These are phyloP conservation scores for Acrocera orbiculus DNA, from an alignment of 2,888 invertebrate genomes.

Conservation along the genomic window DNA sequence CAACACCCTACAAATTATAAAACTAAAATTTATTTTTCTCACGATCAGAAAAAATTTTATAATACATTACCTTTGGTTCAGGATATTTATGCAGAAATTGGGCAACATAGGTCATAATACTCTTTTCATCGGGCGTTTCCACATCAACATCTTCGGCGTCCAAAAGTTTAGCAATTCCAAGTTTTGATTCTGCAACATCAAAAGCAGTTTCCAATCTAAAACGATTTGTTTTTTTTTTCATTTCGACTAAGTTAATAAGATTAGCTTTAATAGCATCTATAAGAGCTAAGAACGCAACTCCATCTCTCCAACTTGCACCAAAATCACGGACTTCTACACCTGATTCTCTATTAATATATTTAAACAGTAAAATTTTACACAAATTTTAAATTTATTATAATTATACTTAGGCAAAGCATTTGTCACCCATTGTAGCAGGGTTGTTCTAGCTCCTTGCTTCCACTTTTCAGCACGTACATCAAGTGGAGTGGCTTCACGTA, in stretches of 20 bases:
- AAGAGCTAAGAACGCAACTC: conserved; percentile 85
- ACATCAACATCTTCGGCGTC: conserved; percentile 96
- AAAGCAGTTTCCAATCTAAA: conserved; percentile 83
- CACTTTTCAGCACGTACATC: conserved; percentile 45
- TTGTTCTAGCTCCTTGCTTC: conserved; percentile 82
- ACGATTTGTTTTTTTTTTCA: conserved; percentile 59
- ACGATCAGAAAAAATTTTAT: background rate
- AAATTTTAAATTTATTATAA: no score
- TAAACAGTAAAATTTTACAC: no score
- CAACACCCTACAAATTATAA: conserved; percentile 36
- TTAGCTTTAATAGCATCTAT: conserved; percentile 90
- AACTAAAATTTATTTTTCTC: background rate
- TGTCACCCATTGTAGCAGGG: conserved; percentile 85
- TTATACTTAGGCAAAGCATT: conserved; percentile 60
- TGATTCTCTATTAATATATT: conserved; percentile 43
- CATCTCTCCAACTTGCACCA: conserved; percentile 91
- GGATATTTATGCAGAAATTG: conserved; percentile 93
- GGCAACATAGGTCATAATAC: conserved; percentile 96
- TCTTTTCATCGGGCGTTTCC: conserved; percentile 88
- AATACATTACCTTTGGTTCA: conserved; percentile 49
- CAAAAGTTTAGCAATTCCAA: conserved; percentile 78
- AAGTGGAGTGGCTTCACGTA: conserved; percentile 37
- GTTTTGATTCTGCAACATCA: conserved; percentile 73
- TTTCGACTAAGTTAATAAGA: conserved; percentile 69
- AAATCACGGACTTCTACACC: conserved; percentile 85